Conservation (phyloP, 2,797 vertebrate genomes). For the Botia almorhae region DNA sequence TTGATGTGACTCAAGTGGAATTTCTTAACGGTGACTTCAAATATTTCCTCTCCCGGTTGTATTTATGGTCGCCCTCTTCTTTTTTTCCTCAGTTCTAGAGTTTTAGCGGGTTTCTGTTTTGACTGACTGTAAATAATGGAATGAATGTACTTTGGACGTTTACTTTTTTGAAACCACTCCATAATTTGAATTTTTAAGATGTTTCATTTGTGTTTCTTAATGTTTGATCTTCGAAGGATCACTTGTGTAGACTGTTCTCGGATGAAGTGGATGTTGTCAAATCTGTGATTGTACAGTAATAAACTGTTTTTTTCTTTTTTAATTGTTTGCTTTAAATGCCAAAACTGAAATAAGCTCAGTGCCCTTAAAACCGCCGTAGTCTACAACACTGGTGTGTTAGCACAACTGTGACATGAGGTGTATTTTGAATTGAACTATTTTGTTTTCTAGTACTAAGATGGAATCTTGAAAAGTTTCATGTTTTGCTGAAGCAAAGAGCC, state of each 20-base stretch:
- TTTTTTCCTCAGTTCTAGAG: background rate
- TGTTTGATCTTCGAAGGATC: slow-evolving; percentile 11
- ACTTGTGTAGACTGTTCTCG: background rate
- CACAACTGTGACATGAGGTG: no score
- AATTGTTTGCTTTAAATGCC: background rate
- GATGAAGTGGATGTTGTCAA: slow-evolving; percentile 7
- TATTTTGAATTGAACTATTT: no score
- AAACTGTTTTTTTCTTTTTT: slow-evolving; percentile 49
- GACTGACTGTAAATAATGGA: background rate
- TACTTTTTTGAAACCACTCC: slow-evolving; percentile 15
- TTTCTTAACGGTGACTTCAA: background rate
- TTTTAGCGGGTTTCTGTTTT: background rate
- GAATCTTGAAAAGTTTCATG: no score
- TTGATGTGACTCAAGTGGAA: slow-evolving; percentile 24
- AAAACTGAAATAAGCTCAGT: background rate
- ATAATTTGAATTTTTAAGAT: slow-evolving; percentile 21
- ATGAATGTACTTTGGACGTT: background rate
- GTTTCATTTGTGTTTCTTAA: background rate
- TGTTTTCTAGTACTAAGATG: no score
- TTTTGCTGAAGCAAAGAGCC: no score
- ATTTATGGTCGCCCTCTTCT: slow-evolving; percentile 21
- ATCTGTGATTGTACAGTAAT: slow-evolving; percentile 45
- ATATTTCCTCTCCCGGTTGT: background rate
- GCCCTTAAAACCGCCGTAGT: no score
- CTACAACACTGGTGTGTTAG: no score